These are phyloP conservation scores for Panulirus ornatus DNA, from an alignment of 1,140 invertebrate species.

Conservation along the genomic window DNA sequence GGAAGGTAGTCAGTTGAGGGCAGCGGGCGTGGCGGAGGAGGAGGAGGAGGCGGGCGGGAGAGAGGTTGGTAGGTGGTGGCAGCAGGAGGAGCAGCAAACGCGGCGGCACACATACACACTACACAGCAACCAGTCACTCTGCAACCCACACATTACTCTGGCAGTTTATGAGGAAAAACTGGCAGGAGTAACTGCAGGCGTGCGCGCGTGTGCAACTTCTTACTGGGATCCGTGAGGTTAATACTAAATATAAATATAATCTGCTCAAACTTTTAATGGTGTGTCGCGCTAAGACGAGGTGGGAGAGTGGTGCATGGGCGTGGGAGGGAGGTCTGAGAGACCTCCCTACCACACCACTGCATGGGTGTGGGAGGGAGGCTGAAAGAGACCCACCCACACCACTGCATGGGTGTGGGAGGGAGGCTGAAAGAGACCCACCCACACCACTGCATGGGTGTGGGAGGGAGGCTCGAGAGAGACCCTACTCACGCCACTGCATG, in stretches of 20 bases:
- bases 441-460: too few species aligned
- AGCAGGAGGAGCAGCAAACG: too few species aligned
- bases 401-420: too few species aligned
- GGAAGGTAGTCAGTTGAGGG: too few species aligned
- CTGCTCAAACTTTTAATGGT: constrained; percentile 41
- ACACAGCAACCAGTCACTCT: too few species aligned
- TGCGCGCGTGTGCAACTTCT: neutral
- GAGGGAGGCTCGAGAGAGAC: too few species aligned
- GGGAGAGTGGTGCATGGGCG: neutral
- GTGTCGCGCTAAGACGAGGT: neutral
- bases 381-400: too few species aligned
- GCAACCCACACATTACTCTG: too few species aligned
- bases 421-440: neutral
- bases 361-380: neutral
- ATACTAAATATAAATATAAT: constrained; percentile 35
- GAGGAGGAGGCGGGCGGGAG: neutral
- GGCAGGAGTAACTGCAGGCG: neutral
- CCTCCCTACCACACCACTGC: neutral
- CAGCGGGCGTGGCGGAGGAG: neutral
- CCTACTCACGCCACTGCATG: too few species aligned
- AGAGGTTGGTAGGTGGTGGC: neutral
- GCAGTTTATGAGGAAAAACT: neutral
- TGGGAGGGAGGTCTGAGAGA: neutral
- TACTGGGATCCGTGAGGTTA: neutral
- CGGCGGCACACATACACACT: too few species aligned